Conservation (phyloP, 2,888 invertebrate species). For the Drosophila mimica region DNA sequence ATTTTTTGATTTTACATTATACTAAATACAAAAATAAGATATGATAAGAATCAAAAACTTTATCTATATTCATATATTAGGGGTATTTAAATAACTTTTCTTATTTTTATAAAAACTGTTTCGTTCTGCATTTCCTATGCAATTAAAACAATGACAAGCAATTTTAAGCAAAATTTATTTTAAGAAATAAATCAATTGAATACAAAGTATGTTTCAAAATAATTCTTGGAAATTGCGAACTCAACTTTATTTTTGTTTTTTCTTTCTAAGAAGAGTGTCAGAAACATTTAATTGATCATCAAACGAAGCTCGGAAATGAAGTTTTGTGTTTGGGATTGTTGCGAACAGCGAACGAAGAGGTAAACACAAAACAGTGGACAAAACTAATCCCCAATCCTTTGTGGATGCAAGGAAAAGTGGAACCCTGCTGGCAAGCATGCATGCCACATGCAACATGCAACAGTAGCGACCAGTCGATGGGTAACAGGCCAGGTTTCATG, state of each 20-base stretch:
- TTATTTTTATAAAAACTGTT: too few species aligned
- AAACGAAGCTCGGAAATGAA: slow-evolving; percentile 42
- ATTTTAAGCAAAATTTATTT: background rate
- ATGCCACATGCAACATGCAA: slow-evolving; percentile 62
- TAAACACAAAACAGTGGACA: slow-evolving; percentile 37
- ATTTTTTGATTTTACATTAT: background rate
- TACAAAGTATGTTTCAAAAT: background rate
- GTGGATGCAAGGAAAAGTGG: background rate
- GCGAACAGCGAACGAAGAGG: slow-evolving; percentile 17
- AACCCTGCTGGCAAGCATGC: slow-evolving; percentile 36
- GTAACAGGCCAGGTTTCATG: slow-evolving; percentile 26
- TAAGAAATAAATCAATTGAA: background rate
- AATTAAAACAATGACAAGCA: background rate
- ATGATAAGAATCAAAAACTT: too few species aligned
- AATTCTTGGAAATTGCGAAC: background rate
- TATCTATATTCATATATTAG: too few species aligned
- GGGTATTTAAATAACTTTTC: too few species aligned
- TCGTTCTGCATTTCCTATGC: background rate
- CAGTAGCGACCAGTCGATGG: slow-evolving; percentile 51
- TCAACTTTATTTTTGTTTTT: slow-evolving; percentile 1
- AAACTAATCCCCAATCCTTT: background rate
- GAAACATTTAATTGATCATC: slow-evolving; percentile 57
- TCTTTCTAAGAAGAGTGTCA: slow-evolving; percentile 40
- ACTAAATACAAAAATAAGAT: background rate
- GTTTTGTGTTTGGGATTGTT: slow-evolving; percentile 19